Evolutionary conservation across 2,888 invertebrate genomes (phyloP), one percentile per base, ranked within the genome.

Genomic region (Copidosoma aretas): DNA sequence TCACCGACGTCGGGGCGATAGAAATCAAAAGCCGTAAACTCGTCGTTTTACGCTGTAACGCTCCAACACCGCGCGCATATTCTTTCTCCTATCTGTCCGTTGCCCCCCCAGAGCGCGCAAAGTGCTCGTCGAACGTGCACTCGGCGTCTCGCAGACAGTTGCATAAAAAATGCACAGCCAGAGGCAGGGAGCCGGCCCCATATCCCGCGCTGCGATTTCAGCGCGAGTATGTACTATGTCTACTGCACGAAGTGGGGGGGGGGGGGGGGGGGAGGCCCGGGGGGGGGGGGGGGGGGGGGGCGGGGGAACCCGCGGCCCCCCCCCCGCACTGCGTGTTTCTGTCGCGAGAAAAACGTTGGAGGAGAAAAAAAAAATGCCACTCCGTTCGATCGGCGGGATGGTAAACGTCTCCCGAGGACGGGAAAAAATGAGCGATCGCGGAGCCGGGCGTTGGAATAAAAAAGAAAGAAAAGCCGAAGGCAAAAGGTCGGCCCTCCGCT

Each of bases 361-460:
- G 41, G 8, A 39, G 53, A 52, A 49, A 24, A 12, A n/a, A 17
- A 5, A 51, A 51, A 51, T 17, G 17, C 15, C 49, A 51, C 17
- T n/a, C 17, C 49, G n/a, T n/a, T n/a, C n/a, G n/a, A n/a, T n/a
- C n/a, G n/a, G n/a, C n/a, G n/a, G n/a, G n/a, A n/a, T n/a, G n/a
- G n/a, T n/a, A n/a, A n/a, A n/a, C n/a, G n/a, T n/a, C 15, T 43
- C 15, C 46, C 5, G 53, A 19, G 15, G 43, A 54, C 14, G 14
- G 41, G 14, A 41, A 41, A 41, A 8, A 15, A n/a, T 25, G 8
- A 17, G n/a, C n/a, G n/a, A n/a, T n/a, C n/a, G n/a, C n/a, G n/a
- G n/a, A 10, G 54, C n/a, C 56, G 56, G 43, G 60, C 49, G 56
- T 15, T 25, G 46, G 57, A 67, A 52, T 43, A 24, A 56, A 25